Percentiles rank a stretch among this genome's conserved stretches.
Evolutionary conservation across 2,797 vertebrate genomes (phyloP).

Genomic region (Melanogrammus aeglefinus): DNA sequence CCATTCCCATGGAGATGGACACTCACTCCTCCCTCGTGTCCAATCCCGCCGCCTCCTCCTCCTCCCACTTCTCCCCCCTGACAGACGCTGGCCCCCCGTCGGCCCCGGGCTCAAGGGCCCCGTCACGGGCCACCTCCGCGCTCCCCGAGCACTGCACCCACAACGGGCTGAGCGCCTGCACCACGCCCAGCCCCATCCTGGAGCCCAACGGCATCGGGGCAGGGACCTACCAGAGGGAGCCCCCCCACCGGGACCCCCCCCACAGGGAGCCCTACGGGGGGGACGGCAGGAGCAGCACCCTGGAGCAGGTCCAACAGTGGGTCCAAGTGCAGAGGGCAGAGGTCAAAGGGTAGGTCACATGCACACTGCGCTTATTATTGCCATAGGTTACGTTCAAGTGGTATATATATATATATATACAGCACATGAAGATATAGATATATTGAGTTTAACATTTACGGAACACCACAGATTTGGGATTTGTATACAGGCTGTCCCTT

Average conservation of each 20-base stretch:
- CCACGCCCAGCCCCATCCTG: conserved; percentile 69
- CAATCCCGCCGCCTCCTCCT: conserved; percentile 17
- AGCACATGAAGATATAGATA: too few species aligned
- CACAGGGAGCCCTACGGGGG: conserved; percentile 72
- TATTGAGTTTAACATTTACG: not conserved
- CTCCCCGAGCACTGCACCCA: conserved; percentile 70
- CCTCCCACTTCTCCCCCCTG: conserved; percentile 15
- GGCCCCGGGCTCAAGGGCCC: conserved; percentile 61
- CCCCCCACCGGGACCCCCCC: conserved; percentile 72
- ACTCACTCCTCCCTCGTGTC: conserved; percentile 65
- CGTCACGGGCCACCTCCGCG: conserved; percentile 59
- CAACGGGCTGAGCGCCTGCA: conserved; percentile 73
- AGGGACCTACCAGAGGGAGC: conserved; percentile 74
- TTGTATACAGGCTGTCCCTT: too few species aligned
- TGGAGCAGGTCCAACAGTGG: conserved; percentile 91
- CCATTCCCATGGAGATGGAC: conserved; percentile 70
- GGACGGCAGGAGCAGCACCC: conserved; percentile 76
- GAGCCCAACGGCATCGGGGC: conserved; percentile 86
- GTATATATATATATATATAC: not conserved
- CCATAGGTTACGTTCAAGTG: conserved; percentile 36
- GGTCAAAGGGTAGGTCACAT: conserved; percentile 59
- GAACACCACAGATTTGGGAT: too few species aligned
- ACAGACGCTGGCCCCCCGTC: conserved; percentile 41
- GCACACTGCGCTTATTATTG: not conserved
- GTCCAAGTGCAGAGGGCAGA: conserved; percentile 88